Evolutionary conservation across 2,888 invertebrate species (phyloP), one percentile per base, ranked within the genome.

Genomic region (Thera obeliscata): DNA sequence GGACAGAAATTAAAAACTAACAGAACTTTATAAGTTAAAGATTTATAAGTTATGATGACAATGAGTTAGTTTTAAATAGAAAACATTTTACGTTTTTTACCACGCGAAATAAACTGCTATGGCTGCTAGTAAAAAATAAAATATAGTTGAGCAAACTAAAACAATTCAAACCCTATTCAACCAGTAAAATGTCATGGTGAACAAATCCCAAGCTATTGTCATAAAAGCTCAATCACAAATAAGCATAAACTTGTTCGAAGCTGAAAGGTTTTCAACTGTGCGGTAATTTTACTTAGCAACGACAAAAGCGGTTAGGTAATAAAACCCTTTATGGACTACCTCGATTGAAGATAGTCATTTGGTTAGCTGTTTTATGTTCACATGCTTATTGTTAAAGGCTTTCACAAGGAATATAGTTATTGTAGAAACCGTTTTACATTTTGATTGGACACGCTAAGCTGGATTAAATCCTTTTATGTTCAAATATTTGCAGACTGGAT

Each of bases 251-350:
- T 64, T 66, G 64, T 66, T 64, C 50, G 55, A 64, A 66, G 60
- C 54, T 66, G 60, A 62, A 66, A 64, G 66, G 61, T 55, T 74
- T 67, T 69, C 66, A 71, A 71, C 66, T 72, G 70, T 69, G 71
- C 71, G 71, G 73, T 69, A 69, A 74, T 71, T 74, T 74, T 70
- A 74, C 66, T 70, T 70, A 73, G 68, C 71, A 71, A 72, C 68
- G 71, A 72, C 71, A 73, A 73, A 73, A 69, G 71, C 71, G 66
- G 67, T 66, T 58, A 64, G 54, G 69, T 60, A 64, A 68, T 73
- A 75, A 73, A 73, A 62, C 67, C 67, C 69, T 75, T 75, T 71
- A 72, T 72, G 71, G 63, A 71, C 70, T 70, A 58, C 59, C 68
- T 61, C 70, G 72, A 71, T 73, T 70, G 68, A 69, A 72, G 71